Evolutionary conservation across 2,888 invertebrate genomes (phyloP), one percentile per base, ranked within the genome.

Genomic region (Bursaphelenchus okinawaensis): DNA sequence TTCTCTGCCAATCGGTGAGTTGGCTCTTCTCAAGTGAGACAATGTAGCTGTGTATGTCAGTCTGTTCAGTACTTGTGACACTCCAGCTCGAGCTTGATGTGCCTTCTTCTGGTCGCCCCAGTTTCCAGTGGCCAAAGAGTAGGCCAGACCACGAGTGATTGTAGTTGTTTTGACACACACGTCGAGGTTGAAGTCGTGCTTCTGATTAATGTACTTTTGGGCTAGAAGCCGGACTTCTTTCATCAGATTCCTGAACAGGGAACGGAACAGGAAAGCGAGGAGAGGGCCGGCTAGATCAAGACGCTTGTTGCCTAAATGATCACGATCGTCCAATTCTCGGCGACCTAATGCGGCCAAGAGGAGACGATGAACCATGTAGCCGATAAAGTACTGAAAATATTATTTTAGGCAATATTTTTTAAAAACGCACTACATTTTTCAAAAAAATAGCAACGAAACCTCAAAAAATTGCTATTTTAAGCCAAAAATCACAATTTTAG

Each of bases 41-140:
- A 99, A 86, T 0, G 98, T 98, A 0, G 98, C 98, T 4, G 95
- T 96, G 86, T 95, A 99, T 0, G 98, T 99, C 72, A 99, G 86
- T 75, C 98, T 88, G 84, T 99, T 99, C 84, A 99, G 90, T 85
- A 98, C 96, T 87, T 94, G 92, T 56, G 93, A 92, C 26, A 94
- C 94, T 56, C 94, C 94, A 75, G 93, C 93, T 85, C 94, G 87
- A 23, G 93, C 95, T 85, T 94, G 93, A 88, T 98, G 96, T 64
- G 98, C 98, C 84, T 98, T 99, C 85, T 98, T 99, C 85, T 99
- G 98, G 84, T 99, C 98, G 56, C 98, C 98, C 98, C 98, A 99
- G 85, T 99, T 99, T 40, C 98, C 98, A 29, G 98, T 99, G 75
- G 98, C 98, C 77, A 99, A 87, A 0, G 98, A 98, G 83, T 99